Evolutionary conservation across 2,888 invertebrate genomes (phyloP).

Genomic region (Helicoverpa assulta): DNA sequence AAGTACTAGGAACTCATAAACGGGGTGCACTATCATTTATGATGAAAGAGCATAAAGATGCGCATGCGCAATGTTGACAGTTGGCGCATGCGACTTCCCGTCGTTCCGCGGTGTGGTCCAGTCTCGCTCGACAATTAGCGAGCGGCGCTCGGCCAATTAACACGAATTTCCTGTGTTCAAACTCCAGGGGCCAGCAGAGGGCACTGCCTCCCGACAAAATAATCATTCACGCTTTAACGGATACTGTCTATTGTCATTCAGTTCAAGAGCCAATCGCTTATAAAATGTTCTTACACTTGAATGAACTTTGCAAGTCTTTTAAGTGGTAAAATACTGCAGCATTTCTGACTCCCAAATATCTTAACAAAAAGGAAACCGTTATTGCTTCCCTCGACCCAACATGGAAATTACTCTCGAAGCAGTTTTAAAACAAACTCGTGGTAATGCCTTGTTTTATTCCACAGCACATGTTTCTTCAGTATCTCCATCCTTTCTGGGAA

Average conservation of each 20-base stretch:
- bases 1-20: constrained; percentile 33
- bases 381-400: no score
- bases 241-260: constrained; percentile 61
- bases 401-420: not conserved
- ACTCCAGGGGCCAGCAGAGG: constrained; percentile 75
- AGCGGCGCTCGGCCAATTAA: constrained; percentile 82
- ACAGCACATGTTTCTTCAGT: constrained; percentile 21
- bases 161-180: constrained; percentile 87
- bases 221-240: constrained; percentile 66
- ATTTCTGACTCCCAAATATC: no score
- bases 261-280: constrained; percentile 51
- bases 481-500: constrained; percentile 8
- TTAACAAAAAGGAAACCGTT: no score
- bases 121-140: constrained; percentile 85
- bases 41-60: constrained; percentile 43
- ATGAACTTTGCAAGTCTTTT: constrained; percentile 25
- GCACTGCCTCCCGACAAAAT: constrained; percentile 74
- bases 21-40: constrained; percentile 37
- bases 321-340: not conserved
- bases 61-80: constrained; percentile 65
- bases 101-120: constrained; percentile 76
- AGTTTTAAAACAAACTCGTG: constrained; percentile 14
- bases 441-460: constrained; percentile 16
- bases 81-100: constrained; percentile 77
- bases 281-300: constrained; percentile 36